phyloP scores from a whole-genome alignment of 1,140 invertebrate species.

The Brachionus sp. region DNA sequence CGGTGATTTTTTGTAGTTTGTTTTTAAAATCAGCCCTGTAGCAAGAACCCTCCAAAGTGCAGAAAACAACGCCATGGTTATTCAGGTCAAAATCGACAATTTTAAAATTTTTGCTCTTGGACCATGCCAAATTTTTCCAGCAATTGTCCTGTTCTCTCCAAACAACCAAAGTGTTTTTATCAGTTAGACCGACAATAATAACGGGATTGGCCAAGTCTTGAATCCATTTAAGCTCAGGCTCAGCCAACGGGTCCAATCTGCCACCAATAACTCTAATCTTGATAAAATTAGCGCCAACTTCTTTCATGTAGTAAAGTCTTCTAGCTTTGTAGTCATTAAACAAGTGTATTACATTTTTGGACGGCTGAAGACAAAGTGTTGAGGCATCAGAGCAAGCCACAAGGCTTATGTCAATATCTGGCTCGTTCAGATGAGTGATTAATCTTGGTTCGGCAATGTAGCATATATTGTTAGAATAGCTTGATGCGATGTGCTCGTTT shows the following conservation, averaged over 20 bases:
- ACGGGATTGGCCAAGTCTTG: neutral
- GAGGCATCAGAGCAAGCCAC: conserved; percentile 68
- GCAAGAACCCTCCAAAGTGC: neutral
- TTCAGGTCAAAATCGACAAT: conserved; percentile 34
- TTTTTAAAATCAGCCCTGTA: conserved; percentile 28
- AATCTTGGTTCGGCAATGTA: conserved; percentile 50
- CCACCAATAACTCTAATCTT: conserved; percentile 19
- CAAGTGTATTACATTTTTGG: conserved; percentile 68
- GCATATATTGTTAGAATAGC: neutral
- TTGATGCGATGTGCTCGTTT: neutral
- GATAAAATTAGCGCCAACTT: neutral
- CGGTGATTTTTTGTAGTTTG: neutral
- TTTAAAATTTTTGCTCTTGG: conserved; percentile 8
- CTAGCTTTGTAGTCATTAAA: conserved; percentile 69
- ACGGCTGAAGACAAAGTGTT: conserved; percentile 65
- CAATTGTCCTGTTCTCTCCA: conserved; percentile 14
- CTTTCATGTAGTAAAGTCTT: conserved; percentile 38
- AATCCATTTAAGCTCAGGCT: neutral
- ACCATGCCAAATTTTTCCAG: conserved; percentile 30
- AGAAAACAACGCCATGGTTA: conserved; percentile 1
- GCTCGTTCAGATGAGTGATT: conserved; percentile 57
- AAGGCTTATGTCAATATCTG: conserved; percentile 53
- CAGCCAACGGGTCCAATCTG: neutral
- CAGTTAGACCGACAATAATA: conserved; percentile 5
- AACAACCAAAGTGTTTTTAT: conserved; percentile 16